Conservation (phyloP, 1,140 invertebrate genomes). For the Metopolophium dirhodum region DNA sequence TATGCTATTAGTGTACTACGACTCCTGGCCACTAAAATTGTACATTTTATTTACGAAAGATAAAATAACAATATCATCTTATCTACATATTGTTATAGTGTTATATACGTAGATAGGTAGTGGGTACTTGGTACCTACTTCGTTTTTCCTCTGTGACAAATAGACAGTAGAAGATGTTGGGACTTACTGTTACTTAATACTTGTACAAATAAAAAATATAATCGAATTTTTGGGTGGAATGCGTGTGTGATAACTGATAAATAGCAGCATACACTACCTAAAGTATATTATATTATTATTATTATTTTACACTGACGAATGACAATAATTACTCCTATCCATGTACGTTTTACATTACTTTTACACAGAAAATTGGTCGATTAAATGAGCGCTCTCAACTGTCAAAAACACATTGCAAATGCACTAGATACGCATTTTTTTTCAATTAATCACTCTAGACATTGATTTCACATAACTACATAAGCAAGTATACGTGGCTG, state of each 20-base stretch:
- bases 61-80: neutral
- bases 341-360: neutral
- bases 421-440: neutral
- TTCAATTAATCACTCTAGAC: neutral
- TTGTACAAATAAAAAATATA: too few species aligned
- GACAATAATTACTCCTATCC: neutral
- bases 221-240: too few species aligned
- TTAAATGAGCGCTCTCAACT: neutral
- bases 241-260: too few species aligned
- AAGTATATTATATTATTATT: neutral
- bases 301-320: neutral
- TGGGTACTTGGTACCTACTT: neutral
- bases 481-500: too few species aligned
- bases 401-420: neutral
- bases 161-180: neutral
- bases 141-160: neutral
- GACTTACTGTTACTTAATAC: too few species aligned
- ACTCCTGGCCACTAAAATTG: neutral
- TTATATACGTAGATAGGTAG: too few species aligned
- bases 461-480: neutral
- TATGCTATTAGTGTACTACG: too few species aligned
- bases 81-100: neutral
- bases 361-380: neutral
- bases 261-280: neutral
- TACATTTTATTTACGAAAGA: neutral